These are phyloP conservation scores for Anableps anableps DNA, from an alignment of 2,797 vertebrate species.

Conservation along the genomic window DNA sequence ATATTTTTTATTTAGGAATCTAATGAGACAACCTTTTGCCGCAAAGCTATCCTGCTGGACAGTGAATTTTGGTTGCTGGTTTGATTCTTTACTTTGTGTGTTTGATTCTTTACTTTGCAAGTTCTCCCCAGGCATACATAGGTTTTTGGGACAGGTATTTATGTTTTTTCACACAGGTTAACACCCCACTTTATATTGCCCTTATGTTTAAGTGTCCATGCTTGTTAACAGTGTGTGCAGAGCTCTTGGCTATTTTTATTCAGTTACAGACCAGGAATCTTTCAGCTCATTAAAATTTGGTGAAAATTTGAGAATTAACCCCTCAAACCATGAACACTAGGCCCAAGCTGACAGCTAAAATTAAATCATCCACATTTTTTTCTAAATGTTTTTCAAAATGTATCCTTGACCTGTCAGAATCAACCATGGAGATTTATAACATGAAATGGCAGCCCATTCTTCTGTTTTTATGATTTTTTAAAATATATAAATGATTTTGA, in stretches of 20 bases:
- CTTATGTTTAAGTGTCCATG: background rate
- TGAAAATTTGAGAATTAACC: conserved; percentile 51
- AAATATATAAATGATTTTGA: conserved; percentile 59
- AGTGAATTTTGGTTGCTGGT: background rate
- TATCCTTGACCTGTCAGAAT: conserved; percentile 56
- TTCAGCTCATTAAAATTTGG: conserved; percentile 51
- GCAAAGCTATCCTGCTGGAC: background rate
- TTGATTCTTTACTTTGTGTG: background rate
- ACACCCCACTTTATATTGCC: background rate
- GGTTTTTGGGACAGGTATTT: background rate
- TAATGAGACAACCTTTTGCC: background rate
- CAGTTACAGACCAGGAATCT: conserved; percentile 28
- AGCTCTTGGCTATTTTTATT: background rate
- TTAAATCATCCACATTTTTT: conserved; percentile 17
- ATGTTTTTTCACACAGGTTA: background rate
- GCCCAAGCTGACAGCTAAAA: conserved; percentile 25
- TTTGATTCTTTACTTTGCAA: background rate
- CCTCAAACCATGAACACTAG: conserved; percentile 42
- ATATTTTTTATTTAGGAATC: background rate
- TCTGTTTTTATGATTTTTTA: background rate
- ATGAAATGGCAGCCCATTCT: conserved; percentile 46
- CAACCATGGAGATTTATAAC: conserved; percentile 54
- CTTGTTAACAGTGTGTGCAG: background rate
- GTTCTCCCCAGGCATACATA: background rate
- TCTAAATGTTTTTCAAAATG: conserved; percentile 45